Evolutionary conservation across 1,140 invertebrate species (phyloP).

Genomic region (Tetranychus cinnabarinus): DNA sequence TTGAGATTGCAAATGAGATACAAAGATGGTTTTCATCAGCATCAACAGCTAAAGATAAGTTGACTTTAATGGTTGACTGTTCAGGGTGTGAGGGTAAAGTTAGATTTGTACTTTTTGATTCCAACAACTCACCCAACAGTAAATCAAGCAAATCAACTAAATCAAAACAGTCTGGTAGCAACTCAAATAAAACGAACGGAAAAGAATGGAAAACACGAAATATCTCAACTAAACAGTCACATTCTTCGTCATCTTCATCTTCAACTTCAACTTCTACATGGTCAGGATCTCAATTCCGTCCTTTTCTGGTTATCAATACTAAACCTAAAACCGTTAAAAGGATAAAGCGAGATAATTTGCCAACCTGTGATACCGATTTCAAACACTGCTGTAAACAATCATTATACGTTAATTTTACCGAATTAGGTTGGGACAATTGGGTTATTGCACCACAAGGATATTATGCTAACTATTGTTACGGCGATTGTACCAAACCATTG

Average conservation of each 20-base stretch:
- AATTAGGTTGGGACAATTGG: conserved; percentile 81
- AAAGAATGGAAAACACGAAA: not conserved
- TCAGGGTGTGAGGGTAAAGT: conserved; percentile 42
- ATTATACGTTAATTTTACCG: conserved; percentile 68
- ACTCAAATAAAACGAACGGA: not conserved
- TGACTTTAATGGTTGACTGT: conserved; percentile 56
- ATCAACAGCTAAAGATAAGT: conserved; percentile 18
- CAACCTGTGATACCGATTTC: conserved; percentile 46
- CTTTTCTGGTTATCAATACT: conserved; percentile 59
- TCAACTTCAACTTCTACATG: not conserved
- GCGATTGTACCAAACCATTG: conserved; percentile 46
- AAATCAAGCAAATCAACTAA: not conserved
- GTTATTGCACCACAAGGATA: conserved; percentile 65
- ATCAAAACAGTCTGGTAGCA: not conserved
- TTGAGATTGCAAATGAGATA: not conserved
- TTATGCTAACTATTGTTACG: conserved; percentile 79
- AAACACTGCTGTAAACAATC: conserved; percentile 71
- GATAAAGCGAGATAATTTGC: conserved; percentile 40
- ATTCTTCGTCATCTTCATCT: no score
- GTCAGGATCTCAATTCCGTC: conserved; percentile 27
- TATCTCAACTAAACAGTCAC: not conserved
- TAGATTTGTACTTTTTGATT: conserved; percentile 20
- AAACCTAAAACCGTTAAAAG: conserved; percentile 31
- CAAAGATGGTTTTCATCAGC: not conserved
- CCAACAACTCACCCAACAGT: not conserved